phyloP scores from a whole-genome alignment of 2,888 invertebrate species.

The Torymus auratus region DNA sequence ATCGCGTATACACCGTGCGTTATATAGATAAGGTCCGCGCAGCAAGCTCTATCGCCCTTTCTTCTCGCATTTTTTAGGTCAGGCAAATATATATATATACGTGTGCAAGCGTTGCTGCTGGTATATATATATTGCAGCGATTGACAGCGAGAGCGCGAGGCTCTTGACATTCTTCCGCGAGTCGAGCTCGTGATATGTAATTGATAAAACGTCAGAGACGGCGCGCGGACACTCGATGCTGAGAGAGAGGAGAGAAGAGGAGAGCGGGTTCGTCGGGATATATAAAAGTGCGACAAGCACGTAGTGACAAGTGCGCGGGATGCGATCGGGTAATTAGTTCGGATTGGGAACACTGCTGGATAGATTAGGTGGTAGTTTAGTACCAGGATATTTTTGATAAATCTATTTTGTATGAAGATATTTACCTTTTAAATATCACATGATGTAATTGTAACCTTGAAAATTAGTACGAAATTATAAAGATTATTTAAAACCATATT shows the following conservation, averaged over 20 bases:
- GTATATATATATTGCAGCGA: neutral
- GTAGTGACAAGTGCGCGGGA: too few relatives aligned
- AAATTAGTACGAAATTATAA: too few relatives aligned
- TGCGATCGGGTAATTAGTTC: too few relatives aligned
- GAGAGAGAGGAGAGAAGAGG: neutral
- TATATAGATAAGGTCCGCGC: neutral
- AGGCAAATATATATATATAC: slow-evolving; percentile 2
- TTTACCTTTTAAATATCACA: too few relatives aligned
- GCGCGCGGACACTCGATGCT: slow-evolving; percentile 29
- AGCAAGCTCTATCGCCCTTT: neutral
- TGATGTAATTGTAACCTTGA: too few relatives aligned
- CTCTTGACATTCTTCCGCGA: slow-evolving; percentile 44
- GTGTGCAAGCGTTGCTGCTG: too few relatives aligned
- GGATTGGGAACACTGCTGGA: too few relatives aligned
- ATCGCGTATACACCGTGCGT: neutral
- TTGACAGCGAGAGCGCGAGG: slow-evolving; percentile 28
- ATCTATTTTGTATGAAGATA: too few relatives aligned
- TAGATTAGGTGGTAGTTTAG: too few relatives aligned
- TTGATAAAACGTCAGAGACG: slow-evolving; percentile 54
- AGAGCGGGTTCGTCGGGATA: slow-evolving; percentile 3
- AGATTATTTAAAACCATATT: too few relatives aligned
- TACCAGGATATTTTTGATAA: too few relatives aligned
- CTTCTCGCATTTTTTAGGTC: slow-evolving; percentile 29
- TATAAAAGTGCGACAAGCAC: too few relatives aligned
- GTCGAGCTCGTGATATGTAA: slow-evolving; percentile 7